Evolutionary conservation across 2,888 invertebrate species (phyloP).

Genomic region (Lamellibrachia columna): DNA sequence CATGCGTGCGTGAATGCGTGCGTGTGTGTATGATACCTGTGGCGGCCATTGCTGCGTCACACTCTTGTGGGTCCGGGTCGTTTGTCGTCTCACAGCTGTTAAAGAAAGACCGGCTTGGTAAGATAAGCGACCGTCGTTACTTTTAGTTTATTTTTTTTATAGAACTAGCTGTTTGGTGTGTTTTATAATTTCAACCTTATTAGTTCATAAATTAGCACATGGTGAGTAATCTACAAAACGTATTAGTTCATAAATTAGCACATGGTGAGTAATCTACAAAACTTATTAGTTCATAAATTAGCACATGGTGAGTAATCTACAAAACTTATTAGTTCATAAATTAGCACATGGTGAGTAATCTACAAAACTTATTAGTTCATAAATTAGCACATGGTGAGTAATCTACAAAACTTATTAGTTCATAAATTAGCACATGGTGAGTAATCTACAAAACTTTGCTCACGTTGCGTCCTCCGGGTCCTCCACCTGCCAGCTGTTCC

Average conservation of each 20-base stretch:
- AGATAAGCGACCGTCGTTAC: background rate
- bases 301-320: background rate
- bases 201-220: background rate
- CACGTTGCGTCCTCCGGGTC: background rate
- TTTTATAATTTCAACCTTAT: background rate
- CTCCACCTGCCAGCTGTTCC: slow-evolving; percentile 25
- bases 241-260: background rate
- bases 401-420: background rate
- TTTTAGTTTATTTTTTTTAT: background rate
- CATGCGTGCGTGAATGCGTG: background rate
- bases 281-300: background rate
- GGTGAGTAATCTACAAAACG: background rate
- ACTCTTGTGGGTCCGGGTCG: background rate
- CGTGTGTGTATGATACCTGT: background rate
- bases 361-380: background rate
- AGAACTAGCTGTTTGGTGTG: background rate
- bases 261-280: background rate
- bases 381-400: background rate
- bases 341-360: background rate
- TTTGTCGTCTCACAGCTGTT: background rate
- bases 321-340: background rate
- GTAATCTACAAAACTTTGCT: background rate
- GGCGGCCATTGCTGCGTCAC: background rate
- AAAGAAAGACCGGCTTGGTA: background rate
- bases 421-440: background rate